Base-by-base conservation (phyloP, 2,797 vertebrate species). In the Poeciliopsis presidionis region DNA sequence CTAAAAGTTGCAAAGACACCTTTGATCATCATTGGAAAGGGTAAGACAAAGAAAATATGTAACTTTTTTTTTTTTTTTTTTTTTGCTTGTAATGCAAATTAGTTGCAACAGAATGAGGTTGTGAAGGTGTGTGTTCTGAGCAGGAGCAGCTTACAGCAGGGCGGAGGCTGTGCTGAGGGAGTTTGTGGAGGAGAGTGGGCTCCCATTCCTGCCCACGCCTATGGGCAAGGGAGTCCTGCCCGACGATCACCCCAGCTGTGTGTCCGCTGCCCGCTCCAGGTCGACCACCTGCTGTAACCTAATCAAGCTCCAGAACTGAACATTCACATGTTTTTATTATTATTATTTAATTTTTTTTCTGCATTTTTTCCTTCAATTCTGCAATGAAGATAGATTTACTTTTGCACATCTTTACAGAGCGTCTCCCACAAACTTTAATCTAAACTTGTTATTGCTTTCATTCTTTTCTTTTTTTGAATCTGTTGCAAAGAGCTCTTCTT, bases 141-240 rank as follows among this genome's bases (percentile, higher is more conserved):
- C 84, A 98, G 98, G 98, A 92, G 98, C 98, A 75, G 98, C 97
- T 28, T 97, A 97, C 82, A 94, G 97, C 61, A 94, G 13, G 74
- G 98, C 98, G 53, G 98, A 99, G 91, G 81, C 80, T 5, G 95
- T 81, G 81, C 88, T 99, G 80, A 90, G 88, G 80, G 94, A 95
- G 82, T 83, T 99, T 92, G 97, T 99, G 82, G 96, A 98, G 63
- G 84, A 84, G 5, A 96, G 91, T 72, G 94, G 96, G 2, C 72
- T 99, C 81, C 98, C 98, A 1, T 99, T 99, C 93, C 92, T 99
- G 86, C 96, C 98, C 85, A 99, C 98, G 0, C 98, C 98, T 3
- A 99, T 99, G 98, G 98, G 97, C 18, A 99, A 99, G 89, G 98
- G 98, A 41, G 96, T 98, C 73, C 91, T 99, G 77, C 96, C 97